Conservation (phyloP, 2,113 vertebrate species). For the Ictalurus punctatus region DNA sequence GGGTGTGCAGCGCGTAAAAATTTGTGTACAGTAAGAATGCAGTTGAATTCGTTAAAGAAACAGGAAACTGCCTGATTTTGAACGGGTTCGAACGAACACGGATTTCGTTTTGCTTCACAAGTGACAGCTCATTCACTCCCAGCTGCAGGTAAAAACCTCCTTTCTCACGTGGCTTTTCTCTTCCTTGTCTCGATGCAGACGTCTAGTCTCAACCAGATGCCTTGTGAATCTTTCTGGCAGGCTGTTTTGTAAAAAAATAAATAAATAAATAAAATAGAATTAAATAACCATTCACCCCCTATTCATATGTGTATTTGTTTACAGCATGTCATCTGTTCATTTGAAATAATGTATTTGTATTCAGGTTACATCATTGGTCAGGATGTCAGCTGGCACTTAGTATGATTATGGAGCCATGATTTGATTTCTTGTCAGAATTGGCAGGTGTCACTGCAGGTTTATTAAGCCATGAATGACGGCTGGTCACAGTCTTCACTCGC, state of each 20-base stretch:
- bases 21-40: background rate
- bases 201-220: background rate
- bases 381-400: slow-evolving; percentile 50
- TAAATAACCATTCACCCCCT: background rate
- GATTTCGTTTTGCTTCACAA: too few relatives aligned
- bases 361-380: slow-evolving; percentile 13
- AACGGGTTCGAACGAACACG: background rate
- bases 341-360: background rate
- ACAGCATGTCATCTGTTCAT: background rate
- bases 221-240: background rate
- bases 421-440: slow-evolving; percentile 61
- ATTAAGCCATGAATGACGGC: slow-evolving; percentile 66
- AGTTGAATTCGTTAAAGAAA: background rate
- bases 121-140: too few relatives aligned
- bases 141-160: too few relatives aligned
- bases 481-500: slow-evolving; percentile 49
- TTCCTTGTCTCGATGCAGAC: background rate
- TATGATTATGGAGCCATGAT: slow-evolving; percentile 61
- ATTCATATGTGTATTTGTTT: background rate
- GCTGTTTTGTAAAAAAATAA: background rate
- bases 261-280: background rate
- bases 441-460: slow-evolving; percentile 63
- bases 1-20: background rate
- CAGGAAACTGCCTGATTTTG: background rate
- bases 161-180: too few relatives aligned